A percentile compares a stretch with the other conserved stretches of the same genome.
These are phyloP conservation scores for Cepphus grylle DNA, from an alignment of 2,113 vertebrate genomes.

Conservation along the genomic window DNA sequence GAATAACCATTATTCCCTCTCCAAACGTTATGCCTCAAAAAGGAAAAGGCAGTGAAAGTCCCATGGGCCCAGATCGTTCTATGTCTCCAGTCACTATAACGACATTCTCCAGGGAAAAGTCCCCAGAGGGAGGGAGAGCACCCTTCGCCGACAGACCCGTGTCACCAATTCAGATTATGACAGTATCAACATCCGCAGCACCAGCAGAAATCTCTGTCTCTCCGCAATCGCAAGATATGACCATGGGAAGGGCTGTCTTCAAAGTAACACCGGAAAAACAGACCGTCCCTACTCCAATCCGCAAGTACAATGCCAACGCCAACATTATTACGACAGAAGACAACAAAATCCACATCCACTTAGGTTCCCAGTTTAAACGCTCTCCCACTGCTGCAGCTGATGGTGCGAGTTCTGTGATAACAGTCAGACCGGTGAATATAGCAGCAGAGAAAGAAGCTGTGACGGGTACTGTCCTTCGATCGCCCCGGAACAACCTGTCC, in stretches of 20 bases:
- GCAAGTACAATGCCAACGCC: slow-evolving; percentile 84
- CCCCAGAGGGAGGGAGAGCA: slow-evolving; percentile 73
- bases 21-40: slow-evolving; percentile 75
- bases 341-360: slow-evolving; percentile 96
- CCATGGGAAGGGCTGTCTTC: slow-evolving; percentile 82
- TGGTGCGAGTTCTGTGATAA: slow-evolving; percentile 72
- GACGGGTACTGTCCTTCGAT: slow-evolving; percentile 84
- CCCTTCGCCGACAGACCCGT: slow-evolving; percentile 69
- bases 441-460: slow-evolving; percentile 81
- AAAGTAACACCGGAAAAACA: slow-evolving; percentile 88
- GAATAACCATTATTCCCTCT: slow-evolving; percentile 93
- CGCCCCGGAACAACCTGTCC: slow-evolving; percentile 77
- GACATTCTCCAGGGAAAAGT: slow-evolving; percentile 86
- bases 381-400: slow-evolving; percentile 65
- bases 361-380: slow-evolving; percentile 86
- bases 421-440: slow-evolving; percentile 77
- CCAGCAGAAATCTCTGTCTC: slow-evolving; percentile 71
- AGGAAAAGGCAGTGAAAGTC: slow-evolving; percentile 62
- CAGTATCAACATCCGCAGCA: slow-evolving; percentile 84
- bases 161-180: slow-evolving; percentile 90
- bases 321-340: slow-evolving; percentile 94
- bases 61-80: slow-evolving; percentile 73
- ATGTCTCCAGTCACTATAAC: slow-evolving; percentile 94
- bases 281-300: slow-evolving; percentile 67
- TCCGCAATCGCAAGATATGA: slow-evolving; percentile 77